phyloP scores from a whole-genome alignment of 1,140 invertebrate species.

The Calosoma granatense region DNA sequence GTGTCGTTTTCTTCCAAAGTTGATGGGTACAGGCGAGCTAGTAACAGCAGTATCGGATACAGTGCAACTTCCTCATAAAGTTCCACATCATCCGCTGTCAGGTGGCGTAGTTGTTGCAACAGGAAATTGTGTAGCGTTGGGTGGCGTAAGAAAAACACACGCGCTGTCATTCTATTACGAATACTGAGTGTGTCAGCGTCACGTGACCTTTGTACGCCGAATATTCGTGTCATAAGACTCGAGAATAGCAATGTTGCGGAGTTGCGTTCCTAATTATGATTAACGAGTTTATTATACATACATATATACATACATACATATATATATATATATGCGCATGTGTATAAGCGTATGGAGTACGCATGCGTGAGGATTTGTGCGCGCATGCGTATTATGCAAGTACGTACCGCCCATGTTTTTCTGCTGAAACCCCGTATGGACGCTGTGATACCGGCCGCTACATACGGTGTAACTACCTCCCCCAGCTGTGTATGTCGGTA shows the following conservation, averaged over 20 bases:
- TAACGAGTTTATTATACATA: no score
- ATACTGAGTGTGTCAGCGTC: conserved; percentile 59
- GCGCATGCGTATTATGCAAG: not conserved
- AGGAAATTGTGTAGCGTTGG: conserved; percentile 71
- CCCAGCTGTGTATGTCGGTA: conserved; percentile 66
- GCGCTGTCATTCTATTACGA: conserved; percentile 66
- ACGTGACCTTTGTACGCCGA: conserved; percentile 74
- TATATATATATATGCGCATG: no score
- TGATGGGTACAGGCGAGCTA: conserved; percentile 69
- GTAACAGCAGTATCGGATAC: conserved; percentile 69
- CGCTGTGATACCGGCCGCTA: conserved; percentile 58
- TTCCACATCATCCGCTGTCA: conserved; percentile 25
- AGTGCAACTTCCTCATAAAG: conserved; percentile 34
- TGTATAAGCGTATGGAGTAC: no score
- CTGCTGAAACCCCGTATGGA: conserved; percentile 67
- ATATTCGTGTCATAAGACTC: conserved; percentile 75
- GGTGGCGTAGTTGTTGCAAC: conserved; percentile 49
- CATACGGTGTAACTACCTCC: conserved; percentile 59
- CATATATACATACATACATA: not conserved
- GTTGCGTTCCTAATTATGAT: conserved; percentile 76
- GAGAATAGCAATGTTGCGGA: conserved; percentile 77
- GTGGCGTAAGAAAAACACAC: conserved; percentile 78
- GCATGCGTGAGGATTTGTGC: no score
- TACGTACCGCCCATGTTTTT: conserved; percentile 62
- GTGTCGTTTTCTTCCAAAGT: conserved; percentile 52